Base-by-base conservation (phyloP, 2,797 vertebrate species). In the Brotula barbata region DNA sequence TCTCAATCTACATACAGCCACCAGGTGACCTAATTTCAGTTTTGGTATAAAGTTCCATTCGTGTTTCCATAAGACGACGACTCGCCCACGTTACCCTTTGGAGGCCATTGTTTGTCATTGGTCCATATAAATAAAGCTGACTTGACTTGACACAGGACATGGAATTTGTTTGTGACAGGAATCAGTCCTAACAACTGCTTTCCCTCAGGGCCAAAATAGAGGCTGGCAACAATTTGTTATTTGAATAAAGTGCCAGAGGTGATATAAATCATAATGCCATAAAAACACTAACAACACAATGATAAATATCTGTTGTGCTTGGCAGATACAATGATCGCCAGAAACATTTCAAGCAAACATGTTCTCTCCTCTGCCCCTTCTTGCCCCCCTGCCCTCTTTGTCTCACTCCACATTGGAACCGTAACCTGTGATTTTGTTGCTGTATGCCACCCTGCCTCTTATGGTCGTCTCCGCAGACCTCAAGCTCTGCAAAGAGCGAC, bases 401-500 rank as follows among this genome's bases (percentile, higher is more conserved):
- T 65, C 57, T 58, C 41, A 5, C 31, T 42, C 25, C 37, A 22
- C 65, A 34, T 44, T 60, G 46, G 64, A 76, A 64, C 59, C 31
- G 11, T 34, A n/a, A 33, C 52, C 3, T 40, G 34, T 2, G 60
- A 61, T 15, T 37, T 51, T 60, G 58, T 15, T 36, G 15, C 68
- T 34, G 36, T 58, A 49, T 78, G 71, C 80, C 85, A 84, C 77
- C 77, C 84, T 81, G 84, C 86, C 89, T 88, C 85, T 88, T 91
- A 89, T 88, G 87, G 87, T 81, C 56, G 44, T 85, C 61, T 59
- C 28, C 2, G 52, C 58, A 44, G 74, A 66, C 68, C 40, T 58
- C 16, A 37, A 28, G 65, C 52, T 43, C 67, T 1, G 15, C 52
- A 49, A 44, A 60, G 48, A 57, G 17, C 31, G 31, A 54, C 70